Evolutionary conservation across 64 coral and sea anemone species (phyloP).

Genomic region (Stichodactyla mertensii): DNA sequence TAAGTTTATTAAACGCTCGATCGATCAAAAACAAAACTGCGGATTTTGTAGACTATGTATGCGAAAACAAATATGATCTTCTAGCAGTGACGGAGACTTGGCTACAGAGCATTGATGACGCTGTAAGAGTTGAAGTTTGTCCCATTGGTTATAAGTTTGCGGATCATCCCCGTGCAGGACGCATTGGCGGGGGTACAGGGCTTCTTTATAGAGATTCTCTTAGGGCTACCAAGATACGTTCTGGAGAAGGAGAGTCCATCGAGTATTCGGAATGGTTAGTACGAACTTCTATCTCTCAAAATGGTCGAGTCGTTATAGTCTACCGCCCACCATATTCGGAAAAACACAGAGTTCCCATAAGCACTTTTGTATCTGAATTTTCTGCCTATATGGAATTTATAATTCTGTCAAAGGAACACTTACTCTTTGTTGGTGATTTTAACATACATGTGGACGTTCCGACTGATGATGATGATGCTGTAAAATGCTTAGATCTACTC

Average conservation of each 20-base stretch:
- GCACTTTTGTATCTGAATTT: conserved; percentile 30
- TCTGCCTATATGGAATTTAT: conserved; percentile 37
- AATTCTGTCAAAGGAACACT: conserved; percentile 13
- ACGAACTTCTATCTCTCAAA: neutral
- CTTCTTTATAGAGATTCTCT: conserved; percentile 14
- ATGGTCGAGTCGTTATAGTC: neutral
- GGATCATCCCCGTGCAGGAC: neutral
- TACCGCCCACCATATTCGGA: conserved; percentile 22
- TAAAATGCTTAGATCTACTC: conserved; percentile 20
- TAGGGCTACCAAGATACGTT: neutral
- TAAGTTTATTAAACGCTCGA: neutral
- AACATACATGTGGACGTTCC: conserved; percentile 29
- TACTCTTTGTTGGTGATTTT: neutral
- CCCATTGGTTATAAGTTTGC: neutral
- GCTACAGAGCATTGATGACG: conserved; percentile 6
- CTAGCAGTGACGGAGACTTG: conserved; percentile 31
- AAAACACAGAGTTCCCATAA: conserved; percentile 6
- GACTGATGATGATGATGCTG: neutral
- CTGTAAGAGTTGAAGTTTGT: conserved; percentile 20
- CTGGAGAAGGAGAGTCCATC: too few species aligned
- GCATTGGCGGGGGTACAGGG: neutral
- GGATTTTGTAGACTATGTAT: conserved; percentile 16
- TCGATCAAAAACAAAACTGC: conserved; percentile 14
- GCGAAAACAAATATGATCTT: conserved; percentile 23
- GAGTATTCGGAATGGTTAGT: too few species aligned